Conservation (phyloP, 2,797 vertebrate genomes). For the Acrocephalus scirpaceus region DNA sequence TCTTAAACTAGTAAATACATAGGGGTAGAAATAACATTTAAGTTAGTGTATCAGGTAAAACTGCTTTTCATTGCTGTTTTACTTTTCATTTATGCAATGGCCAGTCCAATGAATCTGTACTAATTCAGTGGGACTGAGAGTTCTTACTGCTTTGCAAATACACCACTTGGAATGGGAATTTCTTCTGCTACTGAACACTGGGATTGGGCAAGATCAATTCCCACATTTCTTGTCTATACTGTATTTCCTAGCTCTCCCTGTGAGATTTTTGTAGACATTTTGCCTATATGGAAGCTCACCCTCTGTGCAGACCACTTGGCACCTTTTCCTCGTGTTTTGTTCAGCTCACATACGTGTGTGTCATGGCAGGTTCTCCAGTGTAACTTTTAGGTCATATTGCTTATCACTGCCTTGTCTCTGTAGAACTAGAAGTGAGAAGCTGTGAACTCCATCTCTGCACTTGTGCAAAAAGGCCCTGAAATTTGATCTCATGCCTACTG, state of each 20-base stretch:
- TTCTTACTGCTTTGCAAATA: neutral
- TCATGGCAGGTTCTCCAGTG: neutral
- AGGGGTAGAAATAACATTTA: neutral
- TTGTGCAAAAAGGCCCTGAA: neutral
- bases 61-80: neutral
- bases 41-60: neutral
- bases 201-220: neutral
- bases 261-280: neutral
- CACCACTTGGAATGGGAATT: neutral
- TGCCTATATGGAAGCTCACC: neutral
- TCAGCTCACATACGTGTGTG: neutral
- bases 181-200: neutral
- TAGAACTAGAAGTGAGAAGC: neutral
- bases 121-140: neutral
- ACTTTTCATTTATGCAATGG: neutral
- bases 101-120: neutral
- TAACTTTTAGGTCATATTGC: neutral
- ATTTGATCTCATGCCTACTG: neutral
- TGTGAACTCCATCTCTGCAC: neutral
- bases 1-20: slow-evolving; percentile 14
- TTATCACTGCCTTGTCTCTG: neutral
- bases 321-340: neutral
- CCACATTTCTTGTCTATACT: neutral
- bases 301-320: neutral
- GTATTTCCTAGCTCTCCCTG: neutral